Conservation (phyloP, 2,888 invertebrate species). For the Hirtodrosophila alboralis region DNA sequence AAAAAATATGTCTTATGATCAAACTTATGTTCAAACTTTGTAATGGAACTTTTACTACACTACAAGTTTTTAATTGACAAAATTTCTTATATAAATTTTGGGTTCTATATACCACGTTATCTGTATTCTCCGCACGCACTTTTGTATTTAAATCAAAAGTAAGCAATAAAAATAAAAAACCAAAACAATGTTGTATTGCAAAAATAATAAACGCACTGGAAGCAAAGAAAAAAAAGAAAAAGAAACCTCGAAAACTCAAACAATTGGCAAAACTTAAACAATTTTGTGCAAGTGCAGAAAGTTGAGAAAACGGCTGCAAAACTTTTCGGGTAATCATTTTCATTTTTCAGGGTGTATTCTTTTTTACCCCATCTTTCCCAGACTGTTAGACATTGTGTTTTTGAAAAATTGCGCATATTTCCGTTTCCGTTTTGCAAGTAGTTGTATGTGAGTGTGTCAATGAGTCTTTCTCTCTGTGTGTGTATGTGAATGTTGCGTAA, state of each 20-base stretch:
- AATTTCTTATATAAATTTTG: slow-evolving; percentile 21
- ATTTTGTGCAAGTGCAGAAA: slow-evolving; percentile 65
- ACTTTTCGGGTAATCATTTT: slow-evolving; percentile 62
- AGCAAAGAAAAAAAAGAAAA: slow-evolving; percentile 61
- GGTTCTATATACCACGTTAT: slow-evolving; percentile 35
- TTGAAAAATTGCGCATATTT: slow-evolving; percentile 80
- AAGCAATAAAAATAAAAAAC: slow-evolving; percentile 1
- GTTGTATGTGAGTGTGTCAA: slow-evolving; percentile 30
- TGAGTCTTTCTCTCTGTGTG: slow-evolving; percentile 18
- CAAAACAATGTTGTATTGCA: slow-evolving; percentile 36
- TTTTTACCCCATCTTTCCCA: slow-evolving; percentile 29
- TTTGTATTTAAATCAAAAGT: slow-evolving; percentile 29
- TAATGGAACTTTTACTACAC: slow-evolving; percentile 7
- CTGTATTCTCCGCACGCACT: slow-evolving; percentile 50
- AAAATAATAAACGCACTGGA: slow-evolving; percentile 47
- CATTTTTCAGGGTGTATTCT: slow-evolving; percentile 10
- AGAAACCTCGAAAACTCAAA: slow-evolving; percentile 69
- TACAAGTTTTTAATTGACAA: slow-evolving; percentile 43
- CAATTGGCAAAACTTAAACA: slow-evolving; percentile 64
- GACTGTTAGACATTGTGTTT: slow-evolving; percentile 69
- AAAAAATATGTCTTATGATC: too few relatives aligned
- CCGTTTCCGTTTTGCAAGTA: slow-evolving; percentile 64
- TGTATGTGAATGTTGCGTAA: slow-evolving; percentile 27
- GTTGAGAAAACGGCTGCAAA: slow-evolving; percentile 55
- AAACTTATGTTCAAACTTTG: too few relatives aligned